Evolutionary conservation across 2,113 vertebrate species (phyloP), one percentile per base, ranked within the genome.

Genomic region (Dicerorhinus sumatrensis): DNA sequence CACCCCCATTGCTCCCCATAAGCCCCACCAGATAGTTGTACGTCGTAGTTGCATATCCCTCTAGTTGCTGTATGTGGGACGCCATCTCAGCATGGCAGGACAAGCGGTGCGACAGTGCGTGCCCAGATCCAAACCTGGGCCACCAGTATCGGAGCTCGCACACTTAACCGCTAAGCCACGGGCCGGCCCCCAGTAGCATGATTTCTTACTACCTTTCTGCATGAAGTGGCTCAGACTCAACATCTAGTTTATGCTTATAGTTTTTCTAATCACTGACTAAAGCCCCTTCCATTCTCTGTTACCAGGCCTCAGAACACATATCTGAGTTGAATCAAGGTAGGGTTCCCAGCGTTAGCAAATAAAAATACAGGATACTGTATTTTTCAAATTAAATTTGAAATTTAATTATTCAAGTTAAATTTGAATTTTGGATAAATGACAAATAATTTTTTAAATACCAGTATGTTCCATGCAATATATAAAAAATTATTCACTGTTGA

Each of bases 341-440:
- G 39, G 63, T 42, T 70, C n/a, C n/a, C 70, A 84, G 48, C 62
- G 46, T 63, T 77, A 56, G 42, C 46, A 87, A 95, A 95, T 73
- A 87, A 91, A 91, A 82, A 89, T 17, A 69, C 23, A 94, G 73
- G 33, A 58, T 29, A 84, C 46, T 88, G 36, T n/a, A n/a, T n/a
- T n/a, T n/a, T n/a, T n/a, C n/a, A n/a, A n/a, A n/a, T n/a, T n/a
- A n/a, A n/a, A n/a, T n/a, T n/a, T n/a, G n/a, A n/a, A n/a, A n/a
- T n/a, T n/a, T n/a, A n/a, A n/a, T n/a, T n/a, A n/a, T n/a, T n/a
- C n/a, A n/a, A 72, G 54, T 90, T 86, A 69, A 18, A 42, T 58
- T 25, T 80, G 80, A 82, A 79, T 76, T 89, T 96, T 36, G 62
- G 72, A 75, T 69, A 21, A 76, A 84, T 12, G 77, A 51, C 42